Conservation (phyloP, 2,888 invertebrate species). For the Petrolisthes cinctipes region DNA sequence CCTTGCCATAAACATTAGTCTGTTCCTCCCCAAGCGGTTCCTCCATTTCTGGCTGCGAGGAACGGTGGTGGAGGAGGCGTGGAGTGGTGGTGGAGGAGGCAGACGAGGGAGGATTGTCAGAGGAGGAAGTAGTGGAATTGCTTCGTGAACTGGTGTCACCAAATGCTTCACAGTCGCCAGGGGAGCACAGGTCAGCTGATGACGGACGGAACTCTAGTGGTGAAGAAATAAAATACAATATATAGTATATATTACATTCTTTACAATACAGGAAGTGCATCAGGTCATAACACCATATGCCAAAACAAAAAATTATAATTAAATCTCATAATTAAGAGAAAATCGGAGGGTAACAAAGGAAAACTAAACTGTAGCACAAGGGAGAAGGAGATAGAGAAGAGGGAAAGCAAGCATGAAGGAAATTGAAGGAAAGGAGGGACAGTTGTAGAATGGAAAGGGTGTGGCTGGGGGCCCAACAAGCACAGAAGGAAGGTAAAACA, state of each 20-base stretch:
- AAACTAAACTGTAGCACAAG: too few relatives aligned
- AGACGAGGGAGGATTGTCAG: not conserved
- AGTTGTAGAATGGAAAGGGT: too few relatives aligned
- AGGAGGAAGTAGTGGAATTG: conserved; percentile 1
- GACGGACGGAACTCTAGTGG: conserved; percentile 17
- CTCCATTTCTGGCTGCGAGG: not conserved
- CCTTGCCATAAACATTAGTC: not conserved
- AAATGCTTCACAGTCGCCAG: conserved; percentile 29
- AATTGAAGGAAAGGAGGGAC: too few relatives aligned
- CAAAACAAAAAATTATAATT: too few relatives aligned
- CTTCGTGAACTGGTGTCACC: conserved; percentile 5
- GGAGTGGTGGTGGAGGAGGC: conserved; percentile 2
- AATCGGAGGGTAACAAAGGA: too few relatives aligned
- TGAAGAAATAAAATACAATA: not conserved
- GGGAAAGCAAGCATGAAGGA: too few relatives aligned
- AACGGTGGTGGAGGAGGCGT: not conserved
- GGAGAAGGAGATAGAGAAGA: too few relatives aligned
- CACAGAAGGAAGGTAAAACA: too few relatives aligned
- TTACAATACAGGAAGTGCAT: too few relatives aligned
- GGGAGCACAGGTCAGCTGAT: conserved; percentile 25
- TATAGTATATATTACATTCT: not conserved
- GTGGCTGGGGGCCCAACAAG: too few relatives aligned
- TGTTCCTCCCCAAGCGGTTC: not conserved
- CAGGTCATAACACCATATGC: too few relatives aligned
- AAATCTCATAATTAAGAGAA: too few relatives aligned